A percentile compares a stretch with the other conserved stretches of the same genome.
phyloP scores from a whole-genome alignment of 2,888 invertebrate genomes.

The Apamea epomidion region DNA sequence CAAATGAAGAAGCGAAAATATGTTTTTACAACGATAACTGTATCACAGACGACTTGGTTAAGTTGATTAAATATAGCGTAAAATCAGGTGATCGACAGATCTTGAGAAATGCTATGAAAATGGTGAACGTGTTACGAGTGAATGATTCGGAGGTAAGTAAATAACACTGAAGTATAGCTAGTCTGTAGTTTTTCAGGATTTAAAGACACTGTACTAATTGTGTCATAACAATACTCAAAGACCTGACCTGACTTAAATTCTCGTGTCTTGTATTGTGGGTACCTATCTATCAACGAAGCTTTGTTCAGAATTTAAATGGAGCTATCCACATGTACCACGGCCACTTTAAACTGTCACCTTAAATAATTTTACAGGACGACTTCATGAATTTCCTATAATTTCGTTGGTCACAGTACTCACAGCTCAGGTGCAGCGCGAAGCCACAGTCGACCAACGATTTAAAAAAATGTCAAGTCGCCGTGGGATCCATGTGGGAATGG shows the following conservation, averaged over 20 bases:
- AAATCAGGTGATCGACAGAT: constrained; percentile 71
- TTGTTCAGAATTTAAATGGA: background rate
- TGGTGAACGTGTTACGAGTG: constrained; percentile 77
- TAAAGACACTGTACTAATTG: background rate
- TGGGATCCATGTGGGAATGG: background rate
- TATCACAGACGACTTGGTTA: constrained; percentile 79
- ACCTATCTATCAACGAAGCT: background rate
- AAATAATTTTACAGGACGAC: background rate
- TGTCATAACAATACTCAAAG: background rate
- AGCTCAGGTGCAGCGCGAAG: background rate
- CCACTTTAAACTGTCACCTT: background rate
- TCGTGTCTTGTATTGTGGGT: background rate
- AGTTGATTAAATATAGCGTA: constrained; percentile 78
- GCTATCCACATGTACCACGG: too few species aligned
- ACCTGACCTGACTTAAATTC: background rate
- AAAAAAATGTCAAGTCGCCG: too few species aligned
- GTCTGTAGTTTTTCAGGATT: background rate
- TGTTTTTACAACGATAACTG: constrained; percentile 80
- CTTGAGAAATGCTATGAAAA: constrained; percentile 76
- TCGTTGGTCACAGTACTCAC: too few species aligned
- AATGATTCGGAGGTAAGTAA: constrained; percentile 77
- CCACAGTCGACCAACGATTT: background rate
- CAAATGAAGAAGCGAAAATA: constrained; percentile 80
- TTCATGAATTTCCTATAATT: background rate
- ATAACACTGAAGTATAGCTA: background rate